Conservation (phyloP, 2,113 vertebrate genomes). For the Chloropsis hardwickii region DNA sequence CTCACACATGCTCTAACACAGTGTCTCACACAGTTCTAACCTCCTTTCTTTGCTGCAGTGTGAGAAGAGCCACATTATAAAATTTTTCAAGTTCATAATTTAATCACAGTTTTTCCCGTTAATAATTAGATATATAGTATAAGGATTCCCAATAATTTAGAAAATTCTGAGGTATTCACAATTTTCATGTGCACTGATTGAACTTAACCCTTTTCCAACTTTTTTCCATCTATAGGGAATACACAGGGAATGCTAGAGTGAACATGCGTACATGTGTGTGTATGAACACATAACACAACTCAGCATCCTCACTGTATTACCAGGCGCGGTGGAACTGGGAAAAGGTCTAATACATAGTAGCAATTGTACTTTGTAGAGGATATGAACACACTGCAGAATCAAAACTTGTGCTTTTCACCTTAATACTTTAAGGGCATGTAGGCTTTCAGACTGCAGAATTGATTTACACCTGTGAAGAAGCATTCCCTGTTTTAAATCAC, state of each 20-base stretch:
- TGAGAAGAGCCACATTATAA: neutral
- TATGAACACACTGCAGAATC: neutral
- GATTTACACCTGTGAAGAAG: neutral
- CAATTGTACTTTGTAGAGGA: neutral
- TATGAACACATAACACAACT: neutral
- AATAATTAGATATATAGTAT: neutral
- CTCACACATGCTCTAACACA: too few relatives aligned
- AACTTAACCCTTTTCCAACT: neutral
- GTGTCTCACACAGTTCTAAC: neutral
- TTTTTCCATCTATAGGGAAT: neutral
- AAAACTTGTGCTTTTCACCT: neutral
- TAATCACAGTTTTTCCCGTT: neutral
- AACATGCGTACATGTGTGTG: rapidly evolving
- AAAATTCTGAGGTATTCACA: neutral
- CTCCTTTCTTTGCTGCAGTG: neutral
- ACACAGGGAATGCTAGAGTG: rapidly evolving
- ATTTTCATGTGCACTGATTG: neutral
- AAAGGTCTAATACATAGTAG: rapidly evolving
- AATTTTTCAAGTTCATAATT: neutral
- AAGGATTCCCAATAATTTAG: neutral
- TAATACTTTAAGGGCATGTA: neutral
- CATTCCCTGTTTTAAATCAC: neutral
- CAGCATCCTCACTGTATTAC: neutral
- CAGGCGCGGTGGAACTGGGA: neutral
- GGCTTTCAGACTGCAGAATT: neutral